Conservation (phyloP, 92 coral and sea anemone species). For the Umimayanthus kanabou region DNA sequence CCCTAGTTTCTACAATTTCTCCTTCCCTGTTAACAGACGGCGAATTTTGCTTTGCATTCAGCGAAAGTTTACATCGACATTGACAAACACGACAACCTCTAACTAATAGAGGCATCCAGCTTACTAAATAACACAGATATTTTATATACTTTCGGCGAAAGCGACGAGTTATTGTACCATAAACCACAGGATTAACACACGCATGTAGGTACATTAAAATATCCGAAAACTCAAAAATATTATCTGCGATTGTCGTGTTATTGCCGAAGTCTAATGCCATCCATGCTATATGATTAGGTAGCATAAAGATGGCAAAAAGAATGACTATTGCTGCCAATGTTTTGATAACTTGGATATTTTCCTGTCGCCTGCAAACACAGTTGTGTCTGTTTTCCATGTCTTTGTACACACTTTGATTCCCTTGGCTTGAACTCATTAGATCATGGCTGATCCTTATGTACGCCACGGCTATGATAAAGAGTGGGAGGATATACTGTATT, state of each 20-base stretch:
- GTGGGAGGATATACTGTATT: conserved; percentile 67
- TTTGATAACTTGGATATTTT: conserved; percentile 65
- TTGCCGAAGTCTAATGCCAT: conserved; percentile 42
- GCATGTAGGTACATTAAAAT: conserved; percentile 53
- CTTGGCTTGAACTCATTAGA: conserved; percentile 40
- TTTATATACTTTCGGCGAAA: conserved; percentile 40
- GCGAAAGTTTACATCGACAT: background rate
- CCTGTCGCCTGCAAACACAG: conserved; percentile 47
- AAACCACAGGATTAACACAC: conserved; percentile 63
- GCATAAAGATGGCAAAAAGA: conserved; percentile 62
- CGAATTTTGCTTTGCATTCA: background rate
- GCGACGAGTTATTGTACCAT: conserved; percentile 66
- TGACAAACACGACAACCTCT: background rate
- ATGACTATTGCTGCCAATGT: conserved; percentile 62
- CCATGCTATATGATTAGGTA: conserved; percentile 75
- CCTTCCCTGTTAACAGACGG: background rate
- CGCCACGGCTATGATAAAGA: conserved; percentile 57
- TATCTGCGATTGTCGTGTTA: conserved; percentile 12
- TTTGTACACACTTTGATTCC: background rate
- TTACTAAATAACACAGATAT: conserved; percentile 37
- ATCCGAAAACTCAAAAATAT: conserved; percentile 55
- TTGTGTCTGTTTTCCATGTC: background rate
- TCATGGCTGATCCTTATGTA: conserved; percentile 60
- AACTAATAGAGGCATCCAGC: background rate
- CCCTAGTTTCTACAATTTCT: background rate